Evolutionary conservation across 2,888 invertebrate species (phyloP).

Genomic region (Dysmachus trigonus): DNA sequence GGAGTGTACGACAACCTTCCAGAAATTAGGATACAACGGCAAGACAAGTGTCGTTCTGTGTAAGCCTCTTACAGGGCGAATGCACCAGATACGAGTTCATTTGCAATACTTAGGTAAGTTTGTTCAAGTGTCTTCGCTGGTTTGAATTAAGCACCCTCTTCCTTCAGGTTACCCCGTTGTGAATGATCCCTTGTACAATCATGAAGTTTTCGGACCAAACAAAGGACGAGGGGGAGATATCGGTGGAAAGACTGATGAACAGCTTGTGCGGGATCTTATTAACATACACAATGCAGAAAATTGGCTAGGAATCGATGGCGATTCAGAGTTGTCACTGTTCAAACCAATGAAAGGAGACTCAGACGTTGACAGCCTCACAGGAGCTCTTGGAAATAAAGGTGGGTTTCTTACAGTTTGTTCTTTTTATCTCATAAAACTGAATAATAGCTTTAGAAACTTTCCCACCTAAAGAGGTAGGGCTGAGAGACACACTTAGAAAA

Average conservation of each 20-base stretch:
- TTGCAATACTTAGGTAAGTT: constrained; percentile 91
- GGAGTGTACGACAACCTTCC: constrained; percentile 90
- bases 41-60: constrained; percentile 93
- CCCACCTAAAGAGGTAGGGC: background rate
- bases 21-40: constrained; percentile 86
- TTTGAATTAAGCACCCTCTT: background rate
- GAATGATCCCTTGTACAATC: constrained; percentile 97
- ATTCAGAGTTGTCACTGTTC: constrained; percentile 83
- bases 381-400: constrained; percentile 46
- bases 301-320: constrained; percentile 91
- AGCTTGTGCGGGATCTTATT: constrained; percentile 86
- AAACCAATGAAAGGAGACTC: constrained; percentile 75
- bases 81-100: constrained; percentile 99
- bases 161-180: constrained; percentile 89
- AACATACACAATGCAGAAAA: constrained; percentile 94
- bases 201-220: constrained; percentile 91
- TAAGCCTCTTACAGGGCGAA: constrained; percentile 94
- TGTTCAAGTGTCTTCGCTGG: background rate
- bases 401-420: background rate
- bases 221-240: constrained; percentile 90
- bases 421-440: background rate
- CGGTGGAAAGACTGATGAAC: constrained; percentile 88
- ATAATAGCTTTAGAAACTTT: background rate
- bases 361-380: constrained; percentile 67
- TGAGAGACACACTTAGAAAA: no score